Evolutionary conservation across 2,797 vertebrate species (phyloP), one percentile per base, ranked within the genome.

Genomic region (Geotrypetes seraphini): DNA sequence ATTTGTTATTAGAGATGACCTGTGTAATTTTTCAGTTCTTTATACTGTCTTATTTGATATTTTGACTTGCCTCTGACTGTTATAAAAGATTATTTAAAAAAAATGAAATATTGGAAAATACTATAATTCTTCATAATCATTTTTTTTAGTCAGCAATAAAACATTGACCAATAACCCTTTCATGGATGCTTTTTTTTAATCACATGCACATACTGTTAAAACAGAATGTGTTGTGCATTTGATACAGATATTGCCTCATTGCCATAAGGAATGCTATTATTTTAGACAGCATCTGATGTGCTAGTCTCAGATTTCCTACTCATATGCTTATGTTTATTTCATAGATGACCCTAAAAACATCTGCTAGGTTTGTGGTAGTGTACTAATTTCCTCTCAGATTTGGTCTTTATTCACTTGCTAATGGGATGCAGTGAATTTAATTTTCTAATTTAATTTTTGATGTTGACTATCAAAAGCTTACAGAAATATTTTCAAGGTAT

Each of bases 301-400:
- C 78, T 78, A 78, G 82, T 73, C 69, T 85, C 73, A 63, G 41
- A 69, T 85, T 79, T 84, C 82, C 68, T 73, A 73, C 71, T 73
- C 83, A 84, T 83, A 84, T 84, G 81, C 69, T 69, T 81, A 41
- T 79, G 77, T 76, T 83, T 82, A n/a, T 83, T 75, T 73, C 71
- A 58, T 71, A 72, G 78, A 79, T 78, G 73, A 84, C 75, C 71
- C 57, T 42, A 59, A 28, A 57, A 79, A 79, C 83, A 85, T 83
- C 83, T 85, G 81, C 63, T 73, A 55, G 67, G 57, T 73, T 81
- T 78, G 75, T 71, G 48, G 42, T 65, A 71, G 66, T 78, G 80
- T 83, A 63, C 62, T 67, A 51, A n/a, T 74, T 79, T 73, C 69
- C 43, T 69, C 68, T 66, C 48, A 68, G 57, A 64, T 61, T 24